These are phyloP conservation scores for Scleropages formosus DNA, from an alignment of 2,797 vertebrate species.

Conservation along the genomic window DNA sequence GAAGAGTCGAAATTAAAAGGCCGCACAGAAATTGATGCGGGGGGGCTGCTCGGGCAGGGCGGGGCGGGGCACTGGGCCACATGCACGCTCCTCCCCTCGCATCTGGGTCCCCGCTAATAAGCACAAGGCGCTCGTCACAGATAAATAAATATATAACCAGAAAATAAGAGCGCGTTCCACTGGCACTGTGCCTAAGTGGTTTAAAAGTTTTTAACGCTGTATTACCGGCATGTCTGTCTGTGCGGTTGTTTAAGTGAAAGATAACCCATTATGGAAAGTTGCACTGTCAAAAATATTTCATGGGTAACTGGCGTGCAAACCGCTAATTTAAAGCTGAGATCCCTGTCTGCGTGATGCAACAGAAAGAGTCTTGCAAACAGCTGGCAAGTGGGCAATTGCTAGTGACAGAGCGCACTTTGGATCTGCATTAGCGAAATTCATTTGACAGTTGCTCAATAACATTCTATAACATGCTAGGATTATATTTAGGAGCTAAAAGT, in stretches of 20 bases:
- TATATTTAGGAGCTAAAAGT: constrained; percentile 49
- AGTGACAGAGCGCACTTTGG: constrained; percentile 56
- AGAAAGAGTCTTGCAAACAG: constrained; percentile 55
- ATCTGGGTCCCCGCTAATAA: constrained; percentile 15
- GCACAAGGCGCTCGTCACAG: constrained; percentile 21
- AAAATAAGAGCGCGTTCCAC: constrained; percentile 23
- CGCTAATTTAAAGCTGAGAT: constrained; percentile 53
- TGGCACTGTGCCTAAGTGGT: constrained; percentile 39
- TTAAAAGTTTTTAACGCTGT: constrained; percentile 58
- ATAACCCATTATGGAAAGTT: constrained; percentile 52
- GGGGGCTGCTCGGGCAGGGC: constrained; percentile 50
- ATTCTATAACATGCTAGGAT: constrained; percentile 52
- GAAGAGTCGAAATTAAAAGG: constrained; percentile 74
- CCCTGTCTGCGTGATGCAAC: constrained; percentile 51
- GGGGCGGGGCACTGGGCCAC: not conserved
- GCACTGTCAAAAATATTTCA: constrained; percentile 56
- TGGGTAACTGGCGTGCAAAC: constrained; percentile 50
- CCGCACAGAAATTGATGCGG: constrained; percentile 66
- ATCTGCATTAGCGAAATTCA: constrained; percentile 55
- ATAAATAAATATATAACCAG: constrained; percentile 27
- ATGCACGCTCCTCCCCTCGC: not conserved
- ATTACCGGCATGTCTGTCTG: constrained; percentile 44
- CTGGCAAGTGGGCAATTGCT: constrained; percentile 56
- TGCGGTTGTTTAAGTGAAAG: constrained; percentile 45
- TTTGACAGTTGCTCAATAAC: constrained; percentile 55